Evolutionary conservation across 2,888 invertebrate genomes (phyloP).

Genomic region (Ecliptopera silaceata): DNA sequence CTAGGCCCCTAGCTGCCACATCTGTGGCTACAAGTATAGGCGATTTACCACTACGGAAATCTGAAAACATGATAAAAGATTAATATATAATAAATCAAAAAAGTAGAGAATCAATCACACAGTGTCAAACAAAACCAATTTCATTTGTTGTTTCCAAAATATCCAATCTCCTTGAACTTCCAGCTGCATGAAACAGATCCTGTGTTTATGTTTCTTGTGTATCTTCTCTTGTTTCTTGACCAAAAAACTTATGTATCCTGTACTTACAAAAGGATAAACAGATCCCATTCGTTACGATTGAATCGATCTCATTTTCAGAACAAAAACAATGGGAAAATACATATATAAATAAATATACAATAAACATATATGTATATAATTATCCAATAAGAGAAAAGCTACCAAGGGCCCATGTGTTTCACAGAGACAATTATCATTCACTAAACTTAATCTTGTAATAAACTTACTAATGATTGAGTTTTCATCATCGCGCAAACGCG

Average conservation of each 20-base stretch:
- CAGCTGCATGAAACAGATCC: constrained; percentile 7
- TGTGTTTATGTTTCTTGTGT: constrained; percentile 4
- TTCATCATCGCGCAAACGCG: constrained; percentile 44
- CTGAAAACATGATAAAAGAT: constrained; percentile 74
- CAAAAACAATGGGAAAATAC: constrained; percentile 7
- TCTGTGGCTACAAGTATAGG: constrained; percentile 97
- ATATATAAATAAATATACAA: constrained; percentile 21
- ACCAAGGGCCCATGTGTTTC: constrained; percentile 24
- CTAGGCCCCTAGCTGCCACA: constrained; percentile 96
- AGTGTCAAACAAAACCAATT: neutral
- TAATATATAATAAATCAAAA: constrained; percentile 1
- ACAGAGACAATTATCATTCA: constrained; percentile 43
- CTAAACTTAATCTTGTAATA: constrained; percentile 52
- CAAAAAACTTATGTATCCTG: neutral
- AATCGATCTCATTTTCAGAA: neutral
- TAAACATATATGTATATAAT: constrained; percentile 8
- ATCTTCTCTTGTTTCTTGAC: neutral
- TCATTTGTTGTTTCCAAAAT: neutral
- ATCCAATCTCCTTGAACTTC: neutral
- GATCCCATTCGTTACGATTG: neutral
- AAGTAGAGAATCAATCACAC: neutral
- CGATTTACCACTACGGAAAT: constrained; percentile 92
- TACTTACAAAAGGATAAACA: constrained; percentile 10
- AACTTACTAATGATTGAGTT: constrained; percentile 67
- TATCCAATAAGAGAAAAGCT: constrained; percentile 16